Evolutionary conservation across 1,140 invertebrate genomes (phyloP), one percentile per base, ranked within the genome.

Genomic region (Eciton burchellii): DNA sequence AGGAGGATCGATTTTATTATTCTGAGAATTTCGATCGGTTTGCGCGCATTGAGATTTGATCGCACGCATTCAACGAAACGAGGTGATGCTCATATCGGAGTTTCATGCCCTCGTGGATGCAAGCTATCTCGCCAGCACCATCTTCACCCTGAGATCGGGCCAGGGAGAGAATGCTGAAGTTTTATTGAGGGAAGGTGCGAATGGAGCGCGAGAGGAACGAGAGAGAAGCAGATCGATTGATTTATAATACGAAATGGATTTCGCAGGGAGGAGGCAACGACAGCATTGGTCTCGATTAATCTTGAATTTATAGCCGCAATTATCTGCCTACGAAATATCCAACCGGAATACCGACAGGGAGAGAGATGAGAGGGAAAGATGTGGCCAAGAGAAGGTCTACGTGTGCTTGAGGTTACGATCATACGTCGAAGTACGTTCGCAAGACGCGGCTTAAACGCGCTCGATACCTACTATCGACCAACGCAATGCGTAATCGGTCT

Each of bases 161-260:
- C 16, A 74, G 60, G 60, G 66, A 63, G 65, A 73, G 83, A 63
- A 82, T 84, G 74, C 87, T 85, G 83, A 88, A 88, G 84, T 83
- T 89, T 91, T 90, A 91, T 91, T 89, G 86, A 65, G 56, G 87
- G 88, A 81, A 87, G 89, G 88, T 77, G 62, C 74, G 79, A 52
- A 68, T 57, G 52, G 26, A 57, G 54, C 62, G 57, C 26, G 81
- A 72, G 71, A 71, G 83, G 62, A 88, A 76, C 82, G 81, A 84
- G 85, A 87, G 85, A 87, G 85, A 83, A 86, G 83, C 84, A 59
- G 62, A 26, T 43, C 86, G 86, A 90, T 89, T 91, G 90, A 91
- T 91, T 91, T 91, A 91, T 90, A 87, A 84, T 77, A 85, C 85
- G 90, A 91, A 91, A 91, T 91, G 89, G 86, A 91, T 91, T 91